Base-by-base conservation (phyloP, 1,140 invertebrate species). In the Calephelis virginiensis region DNA sequence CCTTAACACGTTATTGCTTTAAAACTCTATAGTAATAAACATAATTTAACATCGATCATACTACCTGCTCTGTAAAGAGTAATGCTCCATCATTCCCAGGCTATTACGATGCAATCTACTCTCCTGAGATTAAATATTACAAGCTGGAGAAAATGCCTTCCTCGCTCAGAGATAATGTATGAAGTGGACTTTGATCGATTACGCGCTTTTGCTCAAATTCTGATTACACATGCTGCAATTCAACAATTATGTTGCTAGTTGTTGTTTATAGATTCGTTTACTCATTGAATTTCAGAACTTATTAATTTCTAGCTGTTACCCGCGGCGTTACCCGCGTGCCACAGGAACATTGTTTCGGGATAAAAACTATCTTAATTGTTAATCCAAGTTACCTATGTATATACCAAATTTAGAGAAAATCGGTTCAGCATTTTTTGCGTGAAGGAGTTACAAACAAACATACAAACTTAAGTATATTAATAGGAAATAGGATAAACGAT, bases 81-180 rank as follows among this genome's bases (percentile, higher is more conserved):
- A 76, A 76, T 67, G 73, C 77, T 82, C 79, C 69, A 85, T 83
- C 80, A 85, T 82, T 74, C 75, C 66, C 68, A 38, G 62, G 63
- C 70, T 75, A 81, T 82, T 81, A 85, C 78, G 71, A 75, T 72
- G 73, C 69, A 78, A 78, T 81, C 74, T 77, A 82, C 71, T 56
- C 53, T 28, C 74, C 71, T 50, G 63, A 70, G 74, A 75, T 81
- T 77, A 82, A 80, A 82, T 80, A 75, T 78, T 80, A 81, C 71
- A 80, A 78, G 67, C 74, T 65, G 69, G 71, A 66, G 72, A 71
- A 76, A 74, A 72, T 74, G 73, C 71, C 69, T 65, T 69, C 61
- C 47, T 11, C 56, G 50, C 60, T 49, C 66, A 63, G 63, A 69
- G 73, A 73, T 75, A 73, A 75, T 69, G 69, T 73, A 72, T 72